A percentile compares a stretch with the other conserved stretches of the same genome.
Conservation (phyloP, 2,797 vertebrate species). For the Geotrypetes seraphini region DNA sequence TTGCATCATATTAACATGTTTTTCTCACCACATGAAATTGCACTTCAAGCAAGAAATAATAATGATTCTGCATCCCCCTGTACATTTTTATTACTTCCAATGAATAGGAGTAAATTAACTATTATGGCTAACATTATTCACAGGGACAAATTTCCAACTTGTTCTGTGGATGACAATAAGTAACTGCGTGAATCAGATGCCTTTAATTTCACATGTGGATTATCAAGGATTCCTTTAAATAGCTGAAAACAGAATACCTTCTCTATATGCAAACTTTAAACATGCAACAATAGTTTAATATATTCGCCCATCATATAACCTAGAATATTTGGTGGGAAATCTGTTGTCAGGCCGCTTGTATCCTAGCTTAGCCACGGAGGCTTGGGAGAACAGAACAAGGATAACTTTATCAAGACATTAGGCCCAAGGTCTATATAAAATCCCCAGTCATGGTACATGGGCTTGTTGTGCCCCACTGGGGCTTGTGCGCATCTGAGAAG, state of each 20-base stretch:
- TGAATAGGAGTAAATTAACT: constrained; percentile 72
- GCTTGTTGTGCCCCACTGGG: too few relatives aligned
- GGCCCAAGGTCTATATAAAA: too few relatives aligned
- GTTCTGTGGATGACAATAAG: constrained; percentile 64
- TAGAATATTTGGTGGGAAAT: too few relatives aligned
- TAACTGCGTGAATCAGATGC: constrained; percentile 62
- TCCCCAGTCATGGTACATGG: too few relatives aligned
- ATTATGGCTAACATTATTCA: constrained; percentile 67
- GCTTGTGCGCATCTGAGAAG: too few relatives aligned
- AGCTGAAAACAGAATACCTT: constrained; percentile 15
- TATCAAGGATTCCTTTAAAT: constrained; percentile 49
- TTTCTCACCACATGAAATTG: constrained; percentile 64
- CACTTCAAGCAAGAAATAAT: constrained; percentile 70
- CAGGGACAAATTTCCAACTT: constrained; percentile 60
- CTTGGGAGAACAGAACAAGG: too few relatives aligned
- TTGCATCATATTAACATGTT: constrained; percentile 64
- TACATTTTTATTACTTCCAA: constrained; percentile 68
- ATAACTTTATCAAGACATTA: too few relatives aligned
- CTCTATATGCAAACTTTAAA: constrained; percentile 33
- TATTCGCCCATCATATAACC: too few relatives aligned
- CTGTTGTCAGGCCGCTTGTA: too few relatives aligned
- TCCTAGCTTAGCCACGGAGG: too few relatives aligned
- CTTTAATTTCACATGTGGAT: constrained; percentile 62
- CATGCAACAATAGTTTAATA: too few relatives aligned
- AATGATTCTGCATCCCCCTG: constrained; percentile 63